A percentile compares a stretch with the other conserved stretches of the same genome.
Evolutionary conservation across 2,888 invertebrate genomes (phyloP).

Genomic region (Agrotis ipsilon): DNA sequence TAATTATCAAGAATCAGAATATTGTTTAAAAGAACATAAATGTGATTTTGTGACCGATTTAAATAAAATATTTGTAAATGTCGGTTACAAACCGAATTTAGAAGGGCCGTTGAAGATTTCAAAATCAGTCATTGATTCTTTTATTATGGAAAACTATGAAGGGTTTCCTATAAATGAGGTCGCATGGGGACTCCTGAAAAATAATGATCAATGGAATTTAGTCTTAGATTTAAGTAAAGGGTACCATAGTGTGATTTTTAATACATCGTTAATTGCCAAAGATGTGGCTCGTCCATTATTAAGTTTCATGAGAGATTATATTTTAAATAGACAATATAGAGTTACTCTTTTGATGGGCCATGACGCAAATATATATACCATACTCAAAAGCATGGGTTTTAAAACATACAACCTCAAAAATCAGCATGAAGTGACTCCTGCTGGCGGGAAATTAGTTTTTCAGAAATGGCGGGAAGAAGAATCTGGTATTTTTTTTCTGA

Average conservation of each 20-base stretch:
- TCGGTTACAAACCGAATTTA: constrained; percentile 78
- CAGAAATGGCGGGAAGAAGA: constrained; percentile 79
- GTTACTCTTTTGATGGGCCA: constrained; percentile 83
- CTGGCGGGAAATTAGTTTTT: constrained; percentile 85
- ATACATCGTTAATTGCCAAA: constrained; percentile 78
- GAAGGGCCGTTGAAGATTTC: constrained; percentile 83
- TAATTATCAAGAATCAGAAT: constrained; percentile 78
- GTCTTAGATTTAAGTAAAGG: constrained; percentile 75
- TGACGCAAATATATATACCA: constrained; percentile 83
- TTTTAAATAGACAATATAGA: constrained; percentile 71
- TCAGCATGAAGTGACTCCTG: constrained; percentile 78
- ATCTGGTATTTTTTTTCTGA: constrained; percentile 70
- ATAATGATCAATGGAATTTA: constrained; percentile 71
- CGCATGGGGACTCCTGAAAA: constrained; percentile 81
- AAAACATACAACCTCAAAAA: constrained; percentile 73
- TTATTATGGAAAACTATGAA: constrained; percentile 85
- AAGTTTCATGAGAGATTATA: constrained; percentile 74
- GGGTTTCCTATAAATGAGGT: constrained; percentile 78
- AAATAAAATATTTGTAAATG: constrained; percentile 72
- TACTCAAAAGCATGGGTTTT: constrained; percentile 77
- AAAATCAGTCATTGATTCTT: constrained; percentile 83
- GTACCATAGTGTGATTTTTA: constrained; percentile 84
- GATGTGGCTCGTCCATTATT: constrained; percentile 81
- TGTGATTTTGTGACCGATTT: constrained; percentile 77
- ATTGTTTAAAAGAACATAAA: constrained; percentile 73